Percentiles rank a stretch among this genome's conserved stretches.
Evolutionary conservation across 2,888 invertebrate genomes (phyloP).

Genomic region (Sialis lutaria): DNA sequence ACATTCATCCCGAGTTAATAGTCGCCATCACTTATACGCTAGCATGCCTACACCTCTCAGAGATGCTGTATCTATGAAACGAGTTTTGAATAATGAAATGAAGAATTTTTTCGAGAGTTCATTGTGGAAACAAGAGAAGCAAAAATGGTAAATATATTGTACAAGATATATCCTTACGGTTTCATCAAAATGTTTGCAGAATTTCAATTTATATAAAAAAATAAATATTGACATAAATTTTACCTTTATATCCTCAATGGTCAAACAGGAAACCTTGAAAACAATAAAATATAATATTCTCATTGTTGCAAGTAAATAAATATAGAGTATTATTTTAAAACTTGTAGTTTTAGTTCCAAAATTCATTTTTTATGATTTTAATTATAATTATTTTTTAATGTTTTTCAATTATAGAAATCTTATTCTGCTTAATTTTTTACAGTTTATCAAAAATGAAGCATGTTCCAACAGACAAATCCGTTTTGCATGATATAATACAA

Average conservation of each 20-base stretch:
- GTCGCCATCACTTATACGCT: neutral
- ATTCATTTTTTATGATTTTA: no score
- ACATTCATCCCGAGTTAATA: neutral
- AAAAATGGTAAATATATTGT: neutral
- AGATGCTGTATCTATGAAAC: conserved; percentile 1
- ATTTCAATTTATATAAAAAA: no score
- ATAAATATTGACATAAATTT: no score
- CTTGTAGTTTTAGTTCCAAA: no score
- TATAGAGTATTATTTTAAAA: no score
- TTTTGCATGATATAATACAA: neutral
- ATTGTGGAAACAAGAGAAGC: conserved; percentile 3
- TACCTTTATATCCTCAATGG: no score
- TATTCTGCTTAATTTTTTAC: neutral
- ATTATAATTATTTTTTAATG: no score
- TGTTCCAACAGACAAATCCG: neutral
- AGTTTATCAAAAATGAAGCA: conserved; percentile 1
- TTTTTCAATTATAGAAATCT: no score
- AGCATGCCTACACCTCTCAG: conserved; percentile 1
- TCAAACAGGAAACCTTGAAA: no score
- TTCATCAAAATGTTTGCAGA: neutral
- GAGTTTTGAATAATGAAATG: conserved; percentile 1
- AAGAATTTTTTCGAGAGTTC: conserved; percentile 3
- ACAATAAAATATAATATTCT: no score
- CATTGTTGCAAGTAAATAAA: no score
- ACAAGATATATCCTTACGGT: neutral